Evolutionary conservation across 2,797 vertebrate species (phyloP).

Genomic region (Sparus aurata): DNA sequence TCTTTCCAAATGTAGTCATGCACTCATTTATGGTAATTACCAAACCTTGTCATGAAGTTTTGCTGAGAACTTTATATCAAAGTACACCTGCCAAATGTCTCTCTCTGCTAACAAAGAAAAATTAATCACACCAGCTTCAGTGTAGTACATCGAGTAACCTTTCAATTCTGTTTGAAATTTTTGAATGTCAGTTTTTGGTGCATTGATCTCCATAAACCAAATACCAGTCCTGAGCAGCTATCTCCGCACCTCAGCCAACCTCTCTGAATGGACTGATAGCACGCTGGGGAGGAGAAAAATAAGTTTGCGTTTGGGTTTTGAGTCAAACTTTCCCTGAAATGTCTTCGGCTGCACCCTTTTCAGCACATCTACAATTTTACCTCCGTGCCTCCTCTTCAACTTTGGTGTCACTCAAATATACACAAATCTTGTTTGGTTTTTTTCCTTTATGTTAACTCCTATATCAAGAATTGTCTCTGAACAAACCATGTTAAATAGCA

Average conservation of each 20-base stretch:
- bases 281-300: conserved; percentile 6
- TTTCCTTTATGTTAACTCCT: not conserved
- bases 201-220: not conserved
- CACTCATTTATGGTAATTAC: not conserved
- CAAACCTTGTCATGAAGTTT: not conserved
- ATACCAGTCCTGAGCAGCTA: conserved; percentile 6
- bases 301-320: not conserved
- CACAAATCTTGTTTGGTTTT: not conserved
- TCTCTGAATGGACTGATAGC: conserved; percentile 5
- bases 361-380: not conserved
- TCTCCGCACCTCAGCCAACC: conserved; percentile 27
- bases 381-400: not conserved
- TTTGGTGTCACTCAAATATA: too few species aligned
- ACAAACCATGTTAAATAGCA: not conserved
- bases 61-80: conserved; percentile 10
- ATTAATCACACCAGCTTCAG: not conserved
- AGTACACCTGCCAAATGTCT: conserved; percentile 2
- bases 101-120: not conserved
- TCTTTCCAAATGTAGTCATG: conserved; percentile 3
- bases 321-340: not conserved
- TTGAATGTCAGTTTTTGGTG: not conserved
- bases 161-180: conserved; percentile 2
- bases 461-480: not conserved
- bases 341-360: not conserved
- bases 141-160: conserved; percentile 13